Base-by-base conservation (phyloP, 2,797 vertebrate species). In the Morus bassanus region DNA sequence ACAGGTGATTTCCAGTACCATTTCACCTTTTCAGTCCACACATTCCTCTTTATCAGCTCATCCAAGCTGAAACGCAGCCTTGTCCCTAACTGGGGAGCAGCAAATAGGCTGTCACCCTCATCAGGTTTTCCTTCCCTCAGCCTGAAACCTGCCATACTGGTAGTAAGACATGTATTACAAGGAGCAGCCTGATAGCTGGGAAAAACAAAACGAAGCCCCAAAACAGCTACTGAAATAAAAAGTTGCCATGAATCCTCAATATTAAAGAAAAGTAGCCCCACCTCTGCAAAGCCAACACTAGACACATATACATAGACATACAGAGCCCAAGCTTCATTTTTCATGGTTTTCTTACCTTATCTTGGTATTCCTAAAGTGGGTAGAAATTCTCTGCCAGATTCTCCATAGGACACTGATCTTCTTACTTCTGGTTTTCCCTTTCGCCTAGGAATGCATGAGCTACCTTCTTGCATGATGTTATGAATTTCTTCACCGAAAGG, bases 61-160 rank as follows among this genome's bases (percentile, higher is more conserved):
- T 48, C 39, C 75, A 72, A 28, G 68, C 41, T 53, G 30, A 35
- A 87, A 41, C 9, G 60, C 37, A 83, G 68, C 68, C 46, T 50
- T 57, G 35, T 18, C 48, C 51, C 77, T 41, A 7, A 31, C 25
- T 35, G 69, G 35, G 22, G 43, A 61, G 31, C 41, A 84, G 30
- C 19, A 74, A 72, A 72, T 19, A 64, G 54, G 7, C 51, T n/a
- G 11, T 39, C 57, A 19, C 35, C 28, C 7, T 65, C 81, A 11
- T 13, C 2, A 8, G 16, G 31, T 23, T 41, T 74, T 46, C 73
- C 69, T 16, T 48, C 25, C 43, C 48, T 46, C 2, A 0, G 12
- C 45, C 51, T 2, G 1, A 88, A 87, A 45, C 5, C 46, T 3
- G 0, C 7, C 0, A 1, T 6, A 27, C 16, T 25, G 27, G 63